A percentile compares a stretch with the other conserved stretches of the same genome.
phyloP scores from a whole-genome alignment of 2,797 vertebrate genomes.

The Myotis pilosus region DNA sequence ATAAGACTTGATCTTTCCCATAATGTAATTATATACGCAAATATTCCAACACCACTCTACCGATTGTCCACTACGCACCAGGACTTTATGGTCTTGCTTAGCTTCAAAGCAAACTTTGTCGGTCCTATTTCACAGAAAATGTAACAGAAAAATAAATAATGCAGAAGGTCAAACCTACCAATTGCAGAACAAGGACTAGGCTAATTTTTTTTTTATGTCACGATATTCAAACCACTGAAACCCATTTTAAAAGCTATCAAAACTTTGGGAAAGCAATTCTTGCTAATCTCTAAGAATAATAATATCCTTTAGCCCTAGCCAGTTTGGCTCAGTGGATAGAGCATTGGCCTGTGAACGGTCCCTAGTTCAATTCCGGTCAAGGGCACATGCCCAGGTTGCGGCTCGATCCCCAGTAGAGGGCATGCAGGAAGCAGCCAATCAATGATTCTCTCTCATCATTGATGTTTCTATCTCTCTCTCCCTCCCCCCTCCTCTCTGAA shows the following conservation, averaged over 20 bases:
- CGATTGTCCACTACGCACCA: not conserved
- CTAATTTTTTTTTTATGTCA: not conserved
- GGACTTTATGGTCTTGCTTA: not conserved
- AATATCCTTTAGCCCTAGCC: too few relatives aligned
- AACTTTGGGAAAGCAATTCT: not conserved
- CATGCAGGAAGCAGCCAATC: too few relatives aligned
- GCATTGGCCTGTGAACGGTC: too few relatives aligned
- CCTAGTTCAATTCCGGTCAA: too few relatives aligned
- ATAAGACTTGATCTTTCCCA: not conserved
- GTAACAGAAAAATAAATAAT: slow-evolving; percentile 2
- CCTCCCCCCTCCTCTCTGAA: too few relatives aligned
- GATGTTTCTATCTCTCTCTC: too few relatives aligned
- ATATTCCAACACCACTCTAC: not conserved
- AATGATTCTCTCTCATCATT: too few relatives aligned
- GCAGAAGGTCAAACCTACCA: not conserved
- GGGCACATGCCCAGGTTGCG: too few relatives aligned
- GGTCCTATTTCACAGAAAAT: not conserved
- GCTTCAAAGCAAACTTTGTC: not conserved
- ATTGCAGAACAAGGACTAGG: not conserved
- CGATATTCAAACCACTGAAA: not conserved
- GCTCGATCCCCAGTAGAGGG: too few relatives aligned
- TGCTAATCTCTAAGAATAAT: not conserved
- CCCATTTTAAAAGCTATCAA: not conserved
- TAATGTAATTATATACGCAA: not conserved
- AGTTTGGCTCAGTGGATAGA: too few relatives aligned